A percentile compares a stretch with the other conserved stretches of the same genome.
phyloP scores from a whole-genome alignment of 2,797 vertebrate genomes.

The Phoebastria nigripes region DNA sequence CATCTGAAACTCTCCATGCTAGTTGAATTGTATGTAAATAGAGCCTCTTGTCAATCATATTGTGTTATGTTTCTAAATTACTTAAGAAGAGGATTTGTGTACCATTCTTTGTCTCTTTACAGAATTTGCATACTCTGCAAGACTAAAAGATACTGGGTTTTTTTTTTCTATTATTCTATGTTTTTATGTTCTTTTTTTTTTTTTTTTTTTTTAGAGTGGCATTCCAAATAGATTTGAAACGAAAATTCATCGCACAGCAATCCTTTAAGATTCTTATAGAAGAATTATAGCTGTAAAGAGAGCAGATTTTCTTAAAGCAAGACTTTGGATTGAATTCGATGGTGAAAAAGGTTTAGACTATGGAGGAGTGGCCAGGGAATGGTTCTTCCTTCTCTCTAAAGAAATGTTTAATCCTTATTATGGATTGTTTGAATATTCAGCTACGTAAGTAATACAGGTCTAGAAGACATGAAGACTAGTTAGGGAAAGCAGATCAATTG shows the following conservation, averaged over 20 bases:
- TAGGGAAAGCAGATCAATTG: background rate
- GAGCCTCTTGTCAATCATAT: background rate
- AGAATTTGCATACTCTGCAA: background rate
- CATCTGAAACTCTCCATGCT: background rate
- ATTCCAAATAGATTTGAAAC: slow-evolving; percentile 96
- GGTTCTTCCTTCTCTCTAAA: slow-evolving; percentile 98
- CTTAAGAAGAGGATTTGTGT: background rate
- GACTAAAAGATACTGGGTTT: background rate
- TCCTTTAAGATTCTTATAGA: slow-evolving; percentile 94
- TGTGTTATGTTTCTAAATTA: background rate
- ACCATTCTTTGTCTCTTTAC: background rate
- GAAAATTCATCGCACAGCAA: slow-evolving; percentile 85
- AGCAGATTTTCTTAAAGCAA: slow-evolving; percentile 90
- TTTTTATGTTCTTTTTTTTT: background rate
- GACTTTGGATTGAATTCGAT: slow-evolving; percentile 97
- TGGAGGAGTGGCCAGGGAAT: slow-evolving; percentile 92
- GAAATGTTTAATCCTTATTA: slow-evolving; percentile 99
- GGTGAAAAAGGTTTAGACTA: slow-evolving; percentile 96
- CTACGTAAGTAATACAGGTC: slow-evolving; percentile 84
- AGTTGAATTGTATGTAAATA: background rate
- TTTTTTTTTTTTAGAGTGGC: slow-evolving; percentile 79
- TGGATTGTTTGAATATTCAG: slow-evolving; percentile 96
- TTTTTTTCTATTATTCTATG: background rate
- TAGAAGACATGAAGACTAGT: background rate
- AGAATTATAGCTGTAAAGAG: slow-evolving; percentile 90